Evolutionary conservation across 2,113 vertebrate genomes (phyloP).

Genomic region (Alectura lathami): DNA sequence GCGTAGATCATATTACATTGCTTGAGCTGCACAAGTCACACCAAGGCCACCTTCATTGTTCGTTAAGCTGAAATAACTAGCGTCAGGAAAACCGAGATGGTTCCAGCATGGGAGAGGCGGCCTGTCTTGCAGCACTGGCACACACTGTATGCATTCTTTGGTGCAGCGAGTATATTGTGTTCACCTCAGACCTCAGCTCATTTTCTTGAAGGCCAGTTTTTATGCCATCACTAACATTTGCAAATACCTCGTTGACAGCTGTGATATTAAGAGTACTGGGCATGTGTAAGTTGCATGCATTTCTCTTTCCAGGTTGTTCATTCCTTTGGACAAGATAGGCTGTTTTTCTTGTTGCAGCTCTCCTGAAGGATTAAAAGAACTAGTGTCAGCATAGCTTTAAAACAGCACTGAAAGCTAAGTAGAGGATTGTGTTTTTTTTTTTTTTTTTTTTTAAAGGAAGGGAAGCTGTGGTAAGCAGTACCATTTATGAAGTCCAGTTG

Average conservation of each 20-base stretch:
- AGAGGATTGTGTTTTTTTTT: not conserved
- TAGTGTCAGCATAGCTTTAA: not conserved
- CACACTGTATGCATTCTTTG: not conserved
- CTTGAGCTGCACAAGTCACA: not conserved
- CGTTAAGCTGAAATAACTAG: not conserved
- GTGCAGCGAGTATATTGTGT: not conserved
- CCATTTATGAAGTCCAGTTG: not conserved
- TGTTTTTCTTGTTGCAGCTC: constrained; percentile 72
- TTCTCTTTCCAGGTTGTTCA: not conserved
- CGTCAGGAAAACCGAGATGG: not conserved
- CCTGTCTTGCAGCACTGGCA: not conserved
- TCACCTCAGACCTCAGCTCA: not conserved
- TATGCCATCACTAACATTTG: not conserved
- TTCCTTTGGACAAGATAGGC: not conserved
- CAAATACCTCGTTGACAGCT: not conserved
- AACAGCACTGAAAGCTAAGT: not conserved
- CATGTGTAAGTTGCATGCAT: not conserved
- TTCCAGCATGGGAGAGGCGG: not conserved
- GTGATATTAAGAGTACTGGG: not conserved
- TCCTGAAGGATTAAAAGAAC: constrained; percentile 67
- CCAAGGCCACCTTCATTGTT: not conserved
- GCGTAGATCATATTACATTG: not conserved
- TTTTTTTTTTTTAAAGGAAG: not conserved
- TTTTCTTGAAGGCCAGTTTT: not conserved
- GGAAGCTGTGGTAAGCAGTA: not conserved